Base-by-base conservation (phyloP, 2,113 vertebrate genomes). In the Coturnix japonica region DNA sequence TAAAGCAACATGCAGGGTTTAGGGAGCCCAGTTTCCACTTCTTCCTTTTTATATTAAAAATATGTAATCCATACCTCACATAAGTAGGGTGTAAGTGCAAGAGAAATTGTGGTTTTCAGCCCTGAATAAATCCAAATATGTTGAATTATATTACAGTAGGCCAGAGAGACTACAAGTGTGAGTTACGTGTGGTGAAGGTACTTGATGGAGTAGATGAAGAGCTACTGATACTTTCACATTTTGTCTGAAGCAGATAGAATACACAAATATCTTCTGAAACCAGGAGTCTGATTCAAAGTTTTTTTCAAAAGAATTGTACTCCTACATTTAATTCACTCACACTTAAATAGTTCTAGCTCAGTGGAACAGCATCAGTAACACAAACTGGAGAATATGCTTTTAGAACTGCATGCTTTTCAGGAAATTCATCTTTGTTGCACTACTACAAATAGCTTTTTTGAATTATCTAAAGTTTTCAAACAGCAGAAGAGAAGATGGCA, bases 401-500 rank as follows among this genome's bases (percentile, higher is more conserved):
- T 41, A n/a, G 56, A 13, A 18, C 56, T 51, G 28, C 23, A 15
- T 10, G 65, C 28, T 49, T 75, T 64, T 35, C 44, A 75, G 22
- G 12, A 43, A 84, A 75, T 71, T 28, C 6, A 75, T 12, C 20
- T 81, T 35, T 47, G 65, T 35, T 72, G 13, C 21, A 12, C 16
- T 49, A 63, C 8, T 0, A 64, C 33, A 11, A 2, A 0, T 18
- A 46, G 64, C 7, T 57, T 54, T 7, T 81, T 63, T 1, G 4
- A 54, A 46, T 23, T 3, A 73, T 13, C 23, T 66, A 13, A 75
- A 66, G 0, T 1, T 37, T 63, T 64, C 37, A 81, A 83, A 67
- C 41, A 44, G 25, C 25, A 61, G 26, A 85, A 49, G 16, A 31
- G 37, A 81, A 80, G 5, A 60, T 11, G 4, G 6, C 22, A 83